phyloP scores from a whole-genome alignment of 2,113 vertebrate genomes.

The Noturus placidus region DNA sequence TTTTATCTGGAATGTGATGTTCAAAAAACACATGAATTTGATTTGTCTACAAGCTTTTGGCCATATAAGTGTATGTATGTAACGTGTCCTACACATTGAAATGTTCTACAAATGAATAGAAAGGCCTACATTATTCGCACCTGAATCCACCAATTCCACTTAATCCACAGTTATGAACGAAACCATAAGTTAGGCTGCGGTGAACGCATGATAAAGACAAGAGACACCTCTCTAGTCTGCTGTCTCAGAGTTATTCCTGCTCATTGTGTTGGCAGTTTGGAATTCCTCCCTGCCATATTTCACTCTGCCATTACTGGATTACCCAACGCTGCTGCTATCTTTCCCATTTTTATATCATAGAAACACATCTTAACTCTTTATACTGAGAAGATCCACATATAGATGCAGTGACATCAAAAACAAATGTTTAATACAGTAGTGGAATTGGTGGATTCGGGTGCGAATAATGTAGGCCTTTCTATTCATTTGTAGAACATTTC shows the following conservation, averaged over 20 bases:
- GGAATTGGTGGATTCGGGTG: too few relatives aligned
- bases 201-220: conserved; percentile 17
- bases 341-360: background rate
- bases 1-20: background rate
- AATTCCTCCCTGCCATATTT: conserved; percentile 41
- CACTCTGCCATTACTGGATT: background rate
- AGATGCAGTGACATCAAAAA: background rate
- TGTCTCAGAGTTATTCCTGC: conserved; percentile 45
- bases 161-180: background rate
- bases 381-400: background rate
- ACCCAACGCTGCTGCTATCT: background rate
- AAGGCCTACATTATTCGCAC: background rate
- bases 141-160: background rate
- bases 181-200: conserved; percentile 25
- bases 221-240: background rate
- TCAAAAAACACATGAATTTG: background rate
- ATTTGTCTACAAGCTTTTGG: background rate
- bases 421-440: background rate
- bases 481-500: too few relatives aligned
- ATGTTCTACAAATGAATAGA: background rate
- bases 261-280: conserved; percentile 28
- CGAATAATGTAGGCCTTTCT: too few relatives aligned
- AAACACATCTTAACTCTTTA: background rate
- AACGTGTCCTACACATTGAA: background rate
- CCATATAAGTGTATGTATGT: background rate